A percentile compares a stretch with the other conserved stretches of the same genome.
Conservation (phyloP, 2,888 invertebrate species). For the Tanytarsus gracilentus region DNA sequence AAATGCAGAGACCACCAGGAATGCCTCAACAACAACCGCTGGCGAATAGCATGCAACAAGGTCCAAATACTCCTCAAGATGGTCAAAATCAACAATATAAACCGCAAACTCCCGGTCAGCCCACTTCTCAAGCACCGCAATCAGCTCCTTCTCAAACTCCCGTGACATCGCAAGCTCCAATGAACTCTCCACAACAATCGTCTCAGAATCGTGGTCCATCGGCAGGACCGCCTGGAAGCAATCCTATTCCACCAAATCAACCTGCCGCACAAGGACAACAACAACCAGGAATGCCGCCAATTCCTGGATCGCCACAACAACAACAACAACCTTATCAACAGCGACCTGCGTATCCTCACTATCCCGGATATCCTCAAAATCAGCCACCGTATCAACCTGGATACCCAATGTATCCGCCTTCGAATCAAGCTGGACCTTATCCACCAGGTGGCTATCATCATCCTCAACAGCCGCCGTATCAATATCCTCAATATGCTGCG, state of each 20-base stretch:
- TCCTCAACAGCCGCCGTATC: not conserved
- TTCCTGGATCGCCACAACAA: conserved; percentile 50
- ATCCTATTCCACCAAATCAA: conserved; percentile 53
- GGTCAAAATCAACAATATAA: conserved; percentile 2
- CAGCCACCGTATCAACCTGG: conserved; percentile 36
- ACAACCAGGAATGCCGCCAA: conserved; percentile 32
- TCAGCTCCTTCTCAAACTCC: conserved; percentile 38
- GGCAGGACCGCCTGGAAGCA: conserved; percentile 60
- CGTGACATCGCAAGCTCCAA: conserved; percentile 33
- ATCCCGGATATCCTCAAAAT: conserved; percentile 43
- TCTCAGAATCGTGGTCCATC: conserved; percentile 44
- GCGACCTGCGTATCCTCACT: conserved; percentile 45
- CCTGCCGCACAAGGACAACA: conserved; percentile 32
- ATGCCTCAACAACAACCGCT: conserved; percentile 46
- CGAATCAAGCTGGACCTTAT: conserved; percentile 37
- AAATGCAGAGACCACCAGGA: conserved; percentile 49
- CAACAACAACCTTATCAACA: conserved; percentile 49
- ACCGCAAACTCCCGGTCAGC: conserved; percentile 47
- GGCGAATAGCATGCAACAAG: conserved; percentile 51
- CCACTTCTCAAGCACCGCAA: conserved; percentile 47
- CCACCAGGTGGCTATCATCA: not conserved
- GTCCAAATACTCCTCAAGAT: conserved; percentile 22
- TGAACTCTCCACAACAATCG: conserved; percentile 32
- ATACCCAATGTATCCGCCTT: conserved; percentile 40
- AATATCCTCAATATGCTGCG: conserved; percentile 5